Percentiles rank a stretch among this genome's conserved stretches.
Evolutionary conservation across 1,140 invertebrate genomes (phyloP).

Genomic region (Trypoxylus dichotomus): DNA sequence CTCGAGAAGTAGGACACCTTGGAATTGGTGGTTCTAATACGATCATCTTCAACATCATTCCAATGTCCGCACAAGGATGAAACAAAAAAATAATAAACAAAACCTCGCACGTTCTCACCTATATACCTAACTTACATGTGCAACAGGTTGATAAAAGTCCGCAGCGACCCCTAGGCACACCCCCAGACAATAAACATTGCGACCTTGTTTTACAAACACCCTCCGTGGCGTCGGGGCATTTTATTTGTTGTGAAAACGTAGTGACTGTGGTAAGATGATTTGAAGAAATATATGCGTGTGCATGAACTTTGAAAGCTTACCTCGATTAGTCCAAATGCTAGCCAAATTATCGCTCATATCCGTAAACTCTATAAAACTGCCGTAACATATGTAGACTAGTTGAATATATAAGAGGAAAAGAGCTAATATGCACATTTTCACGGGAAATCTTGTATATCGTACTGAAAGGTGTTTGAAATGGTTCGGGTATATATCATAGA

Average conservation of each 20-base stretch:
- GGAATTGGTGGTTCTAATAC: neutral
- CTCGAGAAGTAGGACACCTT: neutral
- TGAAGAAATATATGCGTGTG: neutral
- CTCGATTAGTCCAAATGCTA: neutral
- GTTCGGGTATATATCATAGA: neutral
- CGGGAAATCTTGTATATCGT: neutral
- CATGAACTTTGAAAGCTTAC: neutral
- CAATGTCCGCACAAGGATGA: no score
- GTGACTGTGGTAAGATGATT: neutral
- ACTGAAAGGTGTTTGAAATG: neutral
- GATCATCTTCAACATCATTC: neutral
- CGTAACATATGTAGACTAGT: neutral
- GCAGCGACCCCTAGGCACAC: slow-evolving; percentile 38
- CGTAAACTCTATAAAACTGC: neutral
- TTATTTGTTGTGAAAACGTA: slow-evolving; percentile 15
- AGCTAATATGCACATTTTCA: neutral
- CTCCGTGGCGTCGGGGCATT: slow-evolving; percentile 29
- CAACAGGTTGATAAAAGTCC: slow-evolving; percentile 46
- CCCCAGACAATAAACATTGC: slow-evolving; percentile 41
- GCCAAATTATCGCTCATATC: slow-evolving; percentile 11
- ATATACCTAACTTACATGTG: slow-evolving; percentile 41
- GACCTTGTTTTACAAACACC: slow-evolving; percentile 40
- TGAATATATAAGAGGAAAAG: neutral
- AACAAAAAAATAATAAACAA: slow-evolving; percentile 2
- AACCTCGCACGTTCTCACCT: neutral